Evolutionary conservation across 2,888 invertebrate genomes (phyloP).

Genomic region (Thalpophila matura): DNA sequence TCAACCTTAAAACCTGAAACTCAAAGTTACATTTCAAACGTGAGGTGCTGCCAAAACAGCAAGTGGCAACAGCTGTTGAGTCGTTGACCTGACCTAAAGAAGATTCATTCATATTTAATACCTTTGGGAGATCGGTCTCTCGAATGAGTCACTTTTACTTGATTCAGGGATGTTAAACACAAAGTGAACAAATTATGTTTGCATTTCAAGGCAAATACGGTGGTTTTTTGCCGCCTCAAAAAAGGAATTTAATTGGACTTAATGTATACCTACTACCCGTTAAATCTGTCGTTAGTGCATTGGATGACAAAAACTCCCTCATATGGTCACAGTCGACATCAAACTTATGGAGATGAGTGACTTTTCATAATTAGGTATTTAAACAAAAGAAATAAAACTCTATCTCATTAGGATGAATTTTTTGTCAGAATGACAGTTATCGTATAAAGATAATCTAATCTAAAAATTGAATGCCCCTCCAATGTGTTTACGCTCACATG

Average conservation of each 20-base stretch:
- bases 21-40: constrained; percentile 14
- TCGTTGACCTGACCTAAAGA: constrained; percentile 61
- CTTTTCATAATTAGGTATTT: too few relatives aligned
- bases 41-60: constrained; percentile 28
- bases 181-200: constrained; percentile 36
- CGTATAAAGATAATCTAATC: too few relatives aligned
- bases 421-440: too few relatives aligned
- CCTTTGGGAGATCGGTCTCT: constrained; percentile 42
- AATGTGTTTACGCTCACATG: too few relatives aligned
- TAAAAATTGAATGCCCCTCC: too few relatives aligned
- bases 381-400: too few relatives aligned
- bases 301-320: background rate
- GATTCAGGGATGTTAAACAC: constrained; percentile 32
- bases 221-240: background rate
- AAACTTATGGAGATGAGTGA: too few relatives aligned
- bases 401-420: too few relatives aligned
- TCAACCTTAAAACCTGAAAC: background rate
- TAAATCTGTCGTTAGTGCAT: background rate
- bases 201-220: constrained; percentile 8
- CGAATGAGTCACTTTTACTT: constrained; percentile 48
- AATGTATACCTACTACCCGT: background rate
- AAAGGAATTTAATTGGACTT: background rate
- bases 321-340: background rate
- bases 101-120: constrained; percentile 65
- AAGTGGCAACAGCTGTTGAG: constrained; percentile 47